Evolutionary conservation across 2,113 vertebrate genomes (phyloP).

Genomic region (Cromileptes altivelis): DNA sequence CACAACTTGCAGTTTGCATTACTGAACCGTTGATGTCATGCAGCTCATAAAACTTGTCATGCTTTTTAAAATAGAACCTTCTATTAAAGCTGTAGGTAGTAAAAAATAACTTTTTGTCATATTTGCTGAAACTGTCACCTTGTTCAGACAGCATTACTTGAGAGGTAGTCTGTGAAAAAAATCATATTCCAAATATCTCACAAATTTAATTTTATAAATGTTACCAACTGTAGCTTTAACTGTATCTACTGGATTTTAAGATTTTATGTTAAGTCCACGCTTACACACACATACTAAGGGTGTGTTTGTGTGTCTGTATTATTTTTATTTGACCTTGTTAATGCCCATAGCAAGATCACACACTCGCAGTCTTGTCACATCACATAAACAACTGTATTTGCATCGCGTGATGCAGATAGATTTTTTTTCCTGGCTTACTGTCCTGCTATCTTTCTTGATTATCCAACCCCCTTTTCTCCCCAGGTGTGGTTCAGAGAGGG

Average conservation of each 20-base stretch:
- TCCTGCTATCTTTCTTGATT: not conserved
- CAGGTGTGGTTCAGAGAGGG: conserved; percentile 96
- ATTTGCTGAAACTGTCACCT: too few species aligned
- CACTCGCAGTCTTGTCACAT: not conserved
- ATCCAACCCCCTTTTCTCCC: not conserved
- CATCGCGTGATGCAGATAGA: not conserved
- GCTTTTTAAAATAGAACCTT: too few species aligned
- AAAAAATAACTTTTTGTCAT: too few species aligned
- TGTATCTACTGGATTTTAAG: not conserved
- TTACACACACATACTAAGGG: not conserved
- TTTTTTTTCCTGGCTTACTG: not conserved
- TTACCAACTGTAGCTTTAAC: too few species aligned
- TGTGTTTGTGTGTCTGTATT: not conserved
- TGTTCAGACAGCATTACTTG: too few species aligned
- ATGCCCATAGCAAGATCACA: conserved; percentile 1
- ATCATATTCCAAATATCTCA: too few species aligned
- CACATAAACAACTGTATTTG: not conserved
- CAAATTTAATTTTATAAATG: too few species aligned
- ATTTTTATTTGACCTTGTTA: not conserved
- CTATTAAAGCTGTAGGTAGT: too few species aligned
- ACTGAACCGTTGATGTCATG: not conserved
- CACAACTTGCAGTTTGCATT: not conserved
- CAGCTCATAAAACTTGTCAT: not conserved
- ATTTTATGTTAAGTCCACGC: not conserved
- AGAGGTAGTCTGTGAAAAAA: too few species aligned